Evolutionary conservation across 2,797 vertebrate species (phyloP).

Genomic region (Rhodeus uyekii): DNA sequence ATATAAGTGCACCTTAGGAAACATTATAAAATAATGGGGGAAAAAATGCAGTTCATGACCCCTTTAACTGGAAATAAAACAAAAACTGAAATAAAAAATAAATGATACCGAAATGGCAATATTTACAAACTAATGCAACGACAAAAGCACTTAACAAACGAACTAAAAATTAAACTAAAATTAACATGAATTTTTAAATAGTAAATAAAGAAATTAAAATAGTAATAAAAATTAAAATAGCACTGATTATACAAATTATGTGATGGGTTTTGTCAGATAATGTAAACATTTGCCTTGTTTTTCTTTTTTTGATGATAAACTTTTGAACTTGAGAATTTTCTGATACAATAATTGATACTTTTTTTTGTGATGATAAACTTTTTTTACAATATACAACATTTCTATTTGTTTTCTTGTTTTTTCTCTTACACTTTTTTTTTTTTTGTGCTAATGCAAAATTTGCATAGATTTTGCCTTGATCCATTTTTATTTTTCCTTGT

Average conservation of each 20-base stretch:
- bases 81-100: fast-evolving
- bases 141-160: not conserved
- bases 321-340: no score
- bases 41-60: no score
- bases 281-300: no score
- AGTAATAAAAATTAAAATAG: no score
- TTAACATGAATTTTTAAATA: no score
- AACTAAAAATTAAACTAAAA: not conserved
- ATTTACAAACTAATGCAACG: not conserved
- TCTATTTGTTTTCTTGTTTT: not conserved
- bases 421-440: not conserved
- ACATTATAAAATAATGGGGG: no score
- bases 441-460: not conserved
- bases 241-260: no score
- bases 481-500: not conserved
- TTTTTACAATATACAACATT: not conserved
- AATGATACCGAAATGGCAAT: not conserved
- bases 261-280: no score
- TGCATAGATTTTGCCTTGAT: not conserved
- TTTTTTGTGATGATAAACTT: not conserved
- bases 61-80: not conserved
- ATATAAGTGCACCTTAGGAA: no score
- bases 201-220: no score
- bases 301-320: no score
- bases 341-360: no score